Evolutionary conservation across 2,888 invertebrate genomes (phyloP).

Genomic region (Cecidostiba fungosa): DNA sequence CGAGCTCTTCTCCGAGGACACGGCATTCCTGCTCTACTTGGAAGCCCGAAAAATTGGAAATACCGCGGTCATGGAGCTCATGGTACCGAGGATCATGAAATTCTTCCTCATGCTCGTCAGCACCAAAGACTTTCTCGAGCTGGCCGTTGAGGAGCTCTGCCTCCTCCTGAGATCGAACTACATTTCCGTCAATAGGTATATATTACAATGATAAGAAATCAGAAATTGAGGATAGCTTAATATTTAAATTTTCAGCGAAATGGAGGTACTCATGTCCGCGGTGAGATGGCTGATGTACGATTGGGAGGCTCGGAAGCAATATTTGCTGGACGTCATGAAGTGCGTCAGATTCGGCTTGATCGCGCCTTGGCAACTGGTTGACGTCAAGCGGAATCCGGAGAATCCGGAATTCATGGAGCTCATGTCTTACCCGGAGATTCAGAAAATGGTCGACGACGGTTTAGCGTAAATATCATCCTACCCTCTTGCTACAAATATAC

Average conservation of each 20-base stretch:
- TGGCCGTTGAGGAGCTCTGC: conserved; percentile 85
- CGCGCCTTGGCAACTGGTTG: conserved; percentile 90
- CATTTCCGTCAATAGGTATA: conserved; percentile 88
- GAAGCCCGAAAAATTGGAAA: conserved; percentile 83
- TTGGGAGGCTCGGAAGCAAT: conserved; percentile 84
- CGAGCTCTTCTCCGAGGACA: conserved; percentile 87
- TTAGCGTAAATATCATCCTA: conserved; percentile 84
- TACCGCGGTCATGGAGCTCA: conserved; percentile 85
- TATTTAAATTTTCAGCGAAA: conserved; percentile 81
- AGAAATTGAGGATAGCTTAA: neutral
- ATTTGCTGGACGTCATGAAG: conserved; percentile 84
- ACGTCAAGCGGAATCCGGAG: conserved; percentile 88
- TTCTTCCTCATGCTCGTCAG: conserved; percentile 90
- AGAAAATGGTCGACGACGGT: conserved; percentile 90
- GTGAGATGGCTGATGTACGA: conserved; percentile 89
- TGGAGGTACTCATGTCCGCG: conserved; percentile 90
- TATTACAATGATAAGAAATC: neutral
- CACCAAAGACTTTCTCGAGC: conserved; percentile 86
- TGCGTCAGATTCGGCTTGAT: conserved; percentile 90
- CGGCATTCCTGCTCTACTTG: conserved; percentile 86
- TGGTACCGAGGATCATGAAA: conserved; percentile 88
- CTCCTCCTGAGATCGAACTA: conserved; percentile 87
- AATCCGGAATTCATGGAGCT: conserved; percentile 87
- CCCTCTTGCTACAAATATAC: neutral
- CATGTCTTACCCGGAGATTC: conserved; percentile 85